Conservation (phyloP, 2,113 vertebrate genomes). For the Sapayoa aenigma region DNA sequence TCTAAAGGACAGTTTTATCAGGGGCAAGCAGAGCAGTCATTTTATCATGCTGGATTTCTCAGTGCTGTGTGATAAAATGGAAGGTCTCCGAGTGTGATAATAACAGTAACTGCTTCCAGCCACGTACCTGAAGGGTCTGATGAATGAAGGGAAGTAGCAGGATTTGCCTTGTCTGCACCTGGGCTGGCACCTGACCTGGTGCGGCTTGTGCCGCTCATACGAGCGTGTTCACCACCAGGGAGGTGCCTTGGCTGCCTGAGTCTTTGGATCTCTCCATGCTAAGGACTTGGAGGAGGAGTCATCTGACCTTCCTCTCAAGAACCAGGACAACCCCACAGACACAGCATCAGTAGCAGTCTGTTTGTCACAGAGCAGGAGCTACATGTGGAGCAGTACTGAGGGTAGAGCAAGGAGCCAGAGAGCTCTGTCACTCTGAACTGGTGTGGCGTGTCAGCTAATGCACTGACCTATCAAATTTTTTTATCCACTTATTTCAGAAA, state of each 20-base stretch:
- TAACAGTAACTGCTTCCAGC: not conserved
- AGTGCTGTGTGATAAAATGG: not conserved
- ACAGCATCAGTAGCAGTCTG: not conserved
- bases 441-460: not conserved
- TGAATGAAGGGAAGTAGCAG: not conserved
- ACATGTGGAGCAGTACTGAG: rapidly evolving
- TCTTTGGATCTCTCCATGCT: not conserved
- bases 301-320: not conserved
- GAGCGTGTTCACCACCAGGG: rapidly evolving
- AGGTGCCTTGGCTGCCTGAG: not conserved
- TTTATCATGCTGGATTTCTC: not conserved
- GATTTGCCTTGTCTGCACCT: not conserved
- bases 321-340: not conserved
- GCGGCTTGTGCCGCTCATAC: not conserved
- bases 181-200: not conserved
- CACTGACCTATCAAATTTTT: not conserved
- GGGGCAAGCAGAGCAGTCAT: not conserved
- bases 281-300: not conserved
- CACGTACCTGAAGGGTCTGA: not conserved
- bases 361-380: not conserved
- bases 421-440: not conserved
- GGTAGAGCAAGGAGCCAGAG: not conserved
- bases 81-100: not conserved
- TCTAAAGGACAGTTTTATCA: slow-evolving; percentile 6
- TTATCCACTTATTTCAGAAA: not conserved